Base-by-base conservation (phyloP, 1,140 invertebrate genomes). In the Popillia japonica region DNA sequence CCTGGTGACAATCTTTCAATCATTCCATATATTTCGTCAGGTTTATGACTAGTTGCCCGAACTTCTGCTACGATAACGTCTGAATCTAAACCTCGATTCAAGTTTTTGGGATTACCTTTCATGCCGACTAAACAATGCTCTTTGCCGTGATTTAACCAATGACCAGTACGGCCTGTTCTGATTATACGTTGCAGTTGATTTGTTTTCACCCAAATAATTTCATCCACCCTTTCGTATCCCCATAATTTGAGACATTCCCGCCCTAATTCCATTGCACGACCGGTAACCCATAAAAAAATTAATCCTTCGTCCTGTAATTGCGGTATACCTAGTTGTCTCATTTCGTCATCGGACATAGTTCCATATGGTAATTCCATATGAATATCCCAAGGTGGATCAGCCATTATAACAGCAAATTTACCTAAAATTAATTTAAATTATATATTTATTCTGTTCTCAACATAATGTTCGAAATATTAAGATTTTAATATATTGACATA, bases 331-430 rank as follows among this genome's bases (percentile, higher is more conserved):
- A 99, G 87, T 76, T 97, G 96, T 80, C 97, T 91, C 98, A 99
- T 99, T 88, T 99, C 98, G 86, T 99, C 97, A 87, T 99, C 98
- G 0, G 96, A 97, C 96, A 99, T 97, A 1, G 98, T 99, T n/a
- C 98, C 98, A 86, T 99, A 99, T 0, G 98, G 98, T 48, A 99
- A 89, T 88, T 99, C 97, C 96, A 98, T 98, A 86, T 99, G 98
- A 81, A 99, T 99, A 86, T 98, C 97, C 97, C 97, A 99, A 0
- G 97, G 97, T 3, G 97, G 98, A 89, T 99, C 97, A 40, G 95
- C 96, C 96, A 97, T 97, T 78, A 97, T 95, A 0, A 97, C 95
- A 7, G 95, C 94, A 88, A 96, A 97, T 88, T 97, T 97, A 61
- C 94, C 93, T 90, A 76, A 42, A 83, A 78, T 17, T 17, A 55